These are phyloP conservation scores for Rhimphoctona megacephalus DNA, from an alignment of 2,888 invertebrate genomes.

Conservation along the genomic window DNA sequence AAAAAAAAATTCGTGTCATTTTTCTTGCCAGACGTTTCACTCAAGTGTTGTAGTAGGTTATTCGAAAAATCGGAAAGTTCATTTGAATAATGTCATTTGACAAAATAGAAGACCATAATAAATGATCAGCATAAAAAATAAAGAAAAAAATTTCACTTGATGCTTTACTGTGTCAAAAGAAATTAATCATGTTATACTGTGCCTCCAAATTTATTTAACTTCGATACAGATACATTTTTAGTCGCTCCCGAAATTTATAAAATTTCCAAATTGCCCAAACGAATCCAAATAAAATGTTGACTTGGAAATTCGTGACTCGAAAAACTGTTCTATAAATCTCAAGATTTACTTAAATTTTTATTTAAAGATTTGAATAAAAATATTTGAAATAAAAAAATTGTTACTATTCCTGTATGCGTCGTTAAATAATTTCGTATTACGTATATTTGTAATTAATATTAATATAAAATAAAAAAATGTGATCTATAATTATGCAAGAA, in stretches of 20 bases:
- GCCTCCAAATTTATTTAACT: not conserved
- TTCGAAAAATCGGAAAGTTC: not conserved
- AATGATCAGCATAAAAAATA: not conserved
- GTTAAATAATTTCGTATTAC: too few species aligned
- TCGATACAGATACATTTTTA: not conserved
- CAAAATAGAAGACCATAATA: not conserved
- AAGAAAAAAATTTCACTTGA: not conserved
- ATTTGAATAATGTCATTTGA: not conserved
- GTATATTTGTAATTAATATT: too few species aligned
- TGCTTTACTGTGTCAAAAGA: not conserved
- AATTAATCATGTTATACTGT: too few species aligned
- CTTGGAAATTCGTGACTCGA: not conserved
- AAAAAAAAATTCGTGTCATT: not conserved
- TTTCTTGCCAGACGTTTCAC: not conserved
- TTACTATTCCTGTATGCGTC: not conserved
- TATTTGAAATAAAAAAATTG: not conserved
- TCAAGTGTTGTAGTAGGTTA: not conserved
- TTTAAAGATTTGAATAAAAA: too few species aligned
- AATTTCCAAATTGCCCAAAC: not conserved
- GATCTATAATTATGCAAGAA: too few species aligned
- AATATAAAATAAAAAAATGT: too few species aligned
- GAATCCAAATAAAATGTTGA: too few species aligned
- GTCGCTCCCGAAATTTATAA: not conserved
- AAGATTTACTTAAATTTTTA: too few species aligned
- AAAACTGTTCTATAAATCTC: not conserved